A percentile compares a stretch with the other conserved stretches of the same genome.
Evolutionary conservation across 2,888 invertebrate species (phyloP).

Genomic region (Dasysyrphus tricinctus): DNA sequence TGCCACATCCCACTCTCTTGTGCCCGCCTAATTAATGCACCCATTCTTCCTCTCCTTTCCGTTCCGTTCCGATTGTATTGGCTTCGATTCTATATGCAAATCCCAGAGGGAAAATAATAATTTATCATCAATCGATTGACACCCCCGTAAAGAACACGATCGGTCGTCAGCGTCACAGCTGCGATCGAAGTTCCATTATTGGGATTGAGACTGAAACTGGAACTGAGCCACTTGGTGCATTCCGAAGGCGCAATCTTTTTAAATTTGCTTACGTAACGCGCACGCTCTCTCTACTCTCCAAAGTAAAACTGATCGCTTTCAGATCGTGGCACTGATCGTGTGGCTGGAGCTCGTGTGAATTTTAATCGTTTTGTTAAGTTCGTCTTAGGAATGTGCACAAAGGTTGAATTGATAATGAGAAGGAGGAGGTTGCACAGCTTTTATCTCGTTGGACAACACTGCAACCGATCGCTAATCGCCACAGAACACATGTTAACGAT

Average conservation of each 20-base stretch:
- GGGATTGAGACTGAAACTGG: background rate
- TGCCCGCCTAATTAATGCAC: conserved; percentile 70
- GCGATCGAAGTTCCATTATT: conserved; percentile 37
- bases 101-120: conserved; percentile 60
- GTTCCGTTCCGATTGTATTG: background rate
- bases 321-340: conserved; percentile 63
- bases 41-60: conserved; percentile 53
- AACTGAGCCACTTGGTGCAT: conserved; percentile 44
- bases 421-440: conserved; percentile 31
- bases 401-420: conserved; percentile 71
- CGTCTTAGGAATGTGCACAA: conserved; percentile 67
- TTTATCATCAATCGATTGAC: conserved; percentile 74
- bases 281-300: conserved; percentile 4
- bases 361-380: conserved; percentile 65
- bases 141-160: conserved; percentile 70
- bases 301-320: conserved; percentile 19
- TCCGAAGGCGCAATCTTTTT: conserved; percentile 62
- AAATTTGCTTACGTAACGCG: conserved; percentile 62
- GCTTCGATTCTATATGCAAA: conserved; percentile 67
- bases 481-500: conserved; percentile 63
- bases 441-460: conserved; percentile 19
- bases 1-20: conserved; percentile 61
- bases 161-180: conserved; percentile 46
- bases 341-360: conserved; percentile 59
- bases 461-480: conserved; percentile 52